Conservation (phyloP, 2,888 invertebrate genomes). For the Tenthredo notha region DNA sequence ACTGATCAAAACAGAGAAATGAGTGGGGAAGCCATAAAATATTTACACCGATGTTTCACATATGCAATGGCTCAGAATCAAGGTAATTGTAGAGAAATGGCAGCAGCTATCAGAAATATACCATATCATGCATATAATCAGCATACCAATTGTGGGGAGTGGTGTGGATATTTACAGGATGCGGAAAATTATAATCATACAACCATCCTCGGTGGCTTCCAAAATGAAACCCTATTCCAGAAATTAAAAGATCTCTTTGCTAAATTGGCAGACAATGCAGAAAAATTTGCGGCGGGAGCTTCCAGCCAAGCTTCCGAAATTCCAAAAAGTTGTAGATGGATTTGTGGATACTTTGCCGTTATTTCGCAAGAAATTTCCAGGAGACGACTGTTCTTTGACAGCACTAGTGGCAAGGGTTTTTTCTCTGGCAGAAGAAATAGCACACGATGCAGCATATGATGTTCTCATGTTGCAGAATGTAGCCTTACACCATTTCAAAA, state of each 20-base stretch:
- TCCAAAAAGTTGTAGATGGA: too few relatives aligned
- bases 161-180: conserved; percentile 56
- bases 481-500: too few relatives aligned
- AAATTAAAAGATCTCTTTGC: conserved; percentile 53
- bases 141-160: conserved; percentile 55
- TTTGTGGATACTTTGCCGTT: too few relatives aligned
- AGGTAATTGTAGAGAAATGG: conserved; percentile 22
- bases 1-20: too few relatives aligned
- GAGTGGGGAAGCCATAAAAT: too few relatives aligned
- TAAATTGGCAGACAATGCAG: conserved; percentile 54
- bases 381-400: too few relatives aligned
- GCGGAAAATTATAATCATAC: conserved; percentile 49
- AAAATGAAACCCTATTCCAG: conserved; percentile 50
- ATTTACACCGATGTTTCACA: conserved; percentile 56
- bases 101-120: conserved; percentile 2
- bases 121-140: not conserved
- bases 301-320: conserved; percentile 33
- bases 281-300: conserved; percentile 56
- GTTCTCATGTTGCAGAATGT: too few relatives aligned
- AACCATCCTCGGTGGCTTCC: too few relatives aligned
- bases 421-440: too few relatives aligned
- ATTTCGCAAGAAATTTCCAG: too few relatives aligned
- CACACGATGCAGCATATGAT: too few relatives aligned
- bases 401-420: too few relatives aligned
- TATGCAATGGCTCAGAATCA: conserved; percentile 56